Evolutionary conservation across 1,140 invertebrate genomes (phyloP), one percentile per base, ranked within the genome.

Genomic region (Condylostylus longicornis): DNA sequence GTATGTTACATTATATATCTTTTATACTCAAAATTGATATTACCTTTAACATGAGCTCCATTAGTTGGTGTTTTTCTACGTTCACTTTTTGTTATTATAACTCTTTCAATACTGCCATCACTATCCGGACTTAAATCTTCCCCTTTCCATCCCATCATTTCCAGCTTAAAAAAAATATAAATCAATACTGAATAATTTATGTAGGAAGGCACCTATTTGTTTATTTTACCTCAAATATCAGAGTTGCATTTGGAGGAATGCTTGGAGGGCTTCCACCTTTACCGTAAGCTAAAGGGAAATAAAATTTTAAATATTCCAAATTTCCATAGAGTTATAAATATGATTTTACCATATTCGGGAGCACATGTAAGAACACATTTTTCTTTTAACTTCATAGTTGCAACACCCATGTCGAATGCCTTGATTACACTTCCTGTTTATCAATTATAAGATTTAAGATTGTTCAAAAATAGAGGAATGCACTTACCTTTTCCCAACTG

Each of bases 331-430:
- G n/a, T n/a, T n/a, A n/a, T n/a, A n/a, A n/a, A n/a, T n/a, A n/a
- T n/a, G n/a, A n/a, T n/a, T n/a, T n/a, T n/a, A n/a, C n/a, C n/a
- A 67, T 93, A 96, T 40, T 93, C 75, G 5, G 90, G 69, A 42
- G 75, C 74, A 65, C 89, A 94, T 2, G 75, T 87, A n/a, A 98
- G 61, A 20, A 75, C 64, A 27, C 81, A 77, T 20, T 81, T 61
- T 64, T 98, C 93, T 0, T 87, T 86, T 49, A 80, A 81, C 62
- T 83, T 88, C 94, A 98, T 98, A 0, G 82, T 85, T 0, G 82
- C 78, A 5, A 98, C 78, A 34, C 88, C 93, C 44, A 88, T 72
- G 53, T 98, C 93, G 83, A 93, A 98, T 64, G 76, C 91, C 70
- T 89, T 89, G 40, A 98, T 94, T 1, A 95, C 87, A 47, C 61